Evolutionary conservation across 2,888 invertebrate genomes (phyloP).

Genomic region (Laothoe populi): DNA sequence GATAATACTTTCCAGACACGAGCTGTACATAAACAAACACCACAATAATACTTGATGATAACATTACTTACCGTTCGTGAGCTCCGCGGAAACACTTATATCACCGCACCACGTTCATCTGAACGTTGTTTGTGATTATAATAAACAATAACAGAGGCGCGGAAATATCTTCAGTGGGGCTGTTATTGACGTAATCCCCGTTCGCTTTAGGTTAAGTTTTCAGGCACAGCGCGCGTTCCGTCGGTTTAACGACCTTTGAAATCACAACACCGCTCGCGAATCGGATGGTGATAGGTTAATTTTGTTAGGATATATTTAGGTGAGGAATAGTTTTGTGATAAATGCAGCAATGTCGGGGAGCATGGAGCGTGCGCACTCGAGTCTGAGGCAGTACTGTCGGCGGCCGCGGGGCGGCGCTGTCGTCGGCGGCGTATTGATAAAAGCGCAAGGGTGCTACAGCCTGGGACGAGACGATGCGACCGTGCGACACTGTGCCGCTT

Average conservation of each 20-base stretch:
- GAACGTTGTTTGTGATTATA: constrained; percentile 40
- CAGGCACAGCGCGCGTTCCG: constrained; percentile 42
- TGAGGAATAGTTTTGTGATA: constrained; percentile 59
- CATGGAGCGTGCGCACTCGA: constrained; percentile 78
- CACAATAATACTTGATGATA: constrained; percentile 48
- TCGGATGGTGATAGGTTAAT: constrained; percentile 48
- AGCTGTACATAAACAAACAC: constrained; percentile 42
- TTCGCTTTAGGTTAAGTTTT: constrained; percentile 51
- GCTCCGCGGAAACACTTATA: constrained; percentile 41
- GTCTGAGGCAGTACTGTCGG: constrained; percentile 63
- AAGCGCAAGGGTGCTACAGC: constrained; percentile 69
- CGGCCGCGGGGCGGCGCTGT: constrained; percentile 71
- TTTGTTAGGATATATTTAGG: constrained; percentile 67
- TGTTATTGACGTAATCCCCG: constrained; percentile 61
- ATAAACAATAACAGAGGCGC: constrained; percentile 64
- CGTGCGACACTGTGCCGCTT: constrained; percentile 50
- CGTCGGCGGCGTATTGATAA: constrained; percentile 70
- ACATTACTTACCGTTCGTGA: constrained; percentile 65
- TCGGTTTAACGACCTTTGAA: constrained; percentile 29
- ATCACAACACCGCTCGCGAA: constrained; percentile 45
- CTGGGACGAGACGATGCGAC: constrained; percentile 51
- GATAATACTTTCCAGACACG: constrained; percentile 53
- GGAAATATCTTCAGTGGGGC: constrained; percentile 34
- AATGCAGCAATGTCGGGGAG: constrained; percentile 70
- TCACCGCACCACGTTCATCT: constrained; percentile 26